These are phyloP conservation scores for Homalodisca vitripennis DNA, from an alignment of 1,140 invertebrate genomes.

Conservation along the genomic window DNA sequence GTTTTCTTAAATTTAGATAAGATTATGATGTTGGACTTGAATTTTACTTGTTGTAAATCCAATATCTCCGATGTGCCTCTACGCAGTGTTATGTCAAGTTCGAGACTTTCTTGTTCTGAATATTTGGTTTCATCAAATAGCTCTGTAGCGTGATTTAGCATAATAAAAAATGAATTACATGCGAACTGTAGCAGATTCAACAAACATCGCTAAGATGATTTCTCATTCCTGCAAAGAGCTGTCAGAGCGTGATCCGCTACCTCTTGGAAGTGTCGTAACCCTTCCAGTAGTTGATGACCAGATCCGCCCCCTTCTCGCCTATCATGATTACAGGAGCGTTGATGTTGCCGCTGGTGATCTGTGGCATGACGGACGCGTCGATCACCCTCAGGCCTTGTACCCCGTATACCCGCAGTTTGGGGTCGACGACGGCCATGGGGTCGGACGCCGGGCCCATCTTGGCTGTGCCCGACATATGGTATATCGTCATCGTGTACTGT, in stretches of 20 bases:
- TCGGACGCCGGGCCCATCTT: conserved; percentile 82
- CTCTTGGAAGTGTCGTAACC: conserved; percentile 46
- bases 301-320: conserved; percentile 86
- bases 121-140: too few relatives aligned
- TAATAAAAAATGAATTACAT: too few relatives aligned
- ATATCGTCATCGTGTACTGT: conserved; percentile 85
- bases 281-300: conserved; percentile 74
- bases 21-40: too few relatives aligned
- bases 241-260: conserved; percentile 32
- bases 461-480: conserved; percentile 70
- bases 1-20: too few relatives aligned
- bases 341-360: conserved; percentile 80
- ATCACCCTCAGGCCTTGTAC: conserved; percentile 72
- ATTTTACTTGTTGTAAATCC: too few relatives aligned
- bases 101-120: too few relatives aligned
- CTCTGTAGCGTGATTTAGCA: too few relatives aligned
- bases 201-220: too few relatives aligned
- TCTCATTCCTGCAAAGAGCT: too few relatives aligned
- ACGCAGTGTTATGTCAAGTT: too few relatives aligned
- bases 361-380: conserved; percentile 79
- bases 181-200: too few relatives aligned
- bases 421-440: conserved; percentile 79
- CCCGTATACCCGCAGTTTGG: conserved; percentile 72
- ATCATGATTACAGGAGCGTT: conserved; percentile 90
- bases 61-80: too few relatives aligned